Evolutionary conservation across 1,140 invertebrate species (phyloP).

Genomic region (Macrosteles quadrilineatus): DNA sequence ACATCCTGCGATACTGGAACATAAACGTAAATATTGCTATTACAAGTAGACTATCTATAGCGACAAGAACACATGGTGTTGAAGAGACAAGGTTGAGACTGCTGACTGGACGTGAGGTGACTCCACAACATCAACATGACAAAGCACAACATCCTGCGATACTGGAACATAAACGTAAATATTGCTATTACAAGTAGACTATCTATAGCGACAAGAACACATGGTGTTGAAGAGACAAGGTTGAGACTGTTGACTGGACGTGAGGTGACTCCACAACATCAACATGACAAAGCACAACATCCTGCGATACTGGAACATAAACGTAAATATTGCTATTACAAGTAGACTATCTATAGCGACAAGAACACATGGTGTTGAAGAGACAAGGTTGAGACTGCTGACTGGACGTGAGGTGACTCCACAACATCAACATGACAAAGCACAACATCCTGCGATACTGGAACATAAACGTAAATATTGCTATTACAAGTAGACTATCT

Average conservation of each 20-base stretch:
- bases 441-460: background rate
- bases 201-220: constrained; percentile 61
- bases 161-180: too few relatives aligned
- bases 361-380: constrained; percentile 66
- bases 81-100: constrained; percentile 54
- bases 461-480: too few relatives aligned
- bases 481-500: too few relatives aligned
- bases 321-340: too few relatives aligned
- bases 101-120: background rate
- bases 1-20: too few relatives aligned
- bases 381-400: constrained; percentile 50
- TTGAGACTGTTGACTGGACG: background rate
- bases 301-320: too few relatives aligned
- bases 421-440: background rate
- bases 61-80: constrained; percentile 66
- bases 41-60: constrained; percentile 39
- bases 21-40: too few relatives aligned
- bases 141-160: background rate
- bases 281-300: background rate
- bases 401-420: background rate
- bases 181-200: too few relatives aligned
- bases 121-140: background rate
- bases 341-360: constrained; percentile 50
- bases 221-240: constrained; percentile 64
- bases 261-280: background rate